Percentiles rank a stretch among this genome's conserved stretches.
phyloP scores from a whole-genome alignment of 2,113 vertebrate species.

The Rattus rattus region DNA sequence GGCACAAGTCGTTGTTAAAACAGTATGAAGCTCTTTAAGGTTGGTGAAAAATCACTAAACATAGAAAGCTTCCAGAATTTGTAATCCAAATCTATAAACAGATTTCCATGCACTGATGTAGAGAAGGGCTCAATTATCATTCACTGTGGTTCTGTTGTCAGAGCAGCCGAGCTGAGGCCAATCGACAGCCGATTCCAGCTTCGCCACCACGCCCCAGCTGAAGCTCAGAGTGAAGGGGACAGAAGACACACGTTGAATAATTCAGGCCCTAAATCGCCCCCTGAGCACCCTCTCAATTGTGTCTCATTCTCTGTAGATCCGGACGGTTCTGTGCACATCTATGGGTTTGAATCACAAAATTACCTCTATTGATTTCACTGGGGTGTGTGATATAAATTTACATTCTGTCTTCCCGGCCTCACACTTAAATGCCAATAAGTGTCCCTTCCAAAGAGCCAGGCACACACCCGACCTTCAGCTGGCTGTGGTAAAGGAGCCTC shows the following conservation, averaged over 20 bases:
- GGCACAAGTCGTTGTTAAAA: constrained; percentile 39
- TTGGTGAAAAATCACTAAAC: constrained; percentile 53
- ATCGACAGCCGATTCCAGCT: not conserved
- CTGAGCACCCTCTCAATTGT: not conserved
- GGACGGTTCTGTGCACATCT: not conserved
- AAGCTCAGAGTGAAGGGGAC: constrained; percentile 27
- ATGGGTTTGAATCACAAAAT: constrained; percentile 63
- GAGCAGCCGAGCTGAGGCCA: constrained; percentile 39
- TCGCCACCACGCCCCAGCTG: not conserved
- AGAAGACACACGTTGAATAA: constrained; percentile 25
- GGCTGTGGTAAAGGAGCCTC: not conserved
- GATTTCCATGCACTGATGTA: constrained; percentile 65
- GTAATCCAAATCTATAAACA: constrained; percentile 72
- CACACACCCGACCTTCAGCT: not conserved
- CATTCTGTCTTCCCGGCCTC: constrained; percentile 43
- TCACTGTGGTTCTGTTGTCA: constrained; percentile 58
- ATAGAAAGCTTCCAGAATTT: constrained; percentile 72
- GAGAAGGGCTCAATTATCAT: constrained; percentile 59
- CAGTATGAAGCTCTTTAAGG: constrained; percentile 53
- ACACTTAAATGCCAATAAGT: constrained; percentile 36
- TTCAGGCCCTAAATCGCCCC: constrained; percentile 12
- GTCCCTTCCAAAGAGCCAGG: not conserved
- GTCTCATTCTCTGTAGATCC: not conserved
- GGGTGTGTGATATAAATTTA: constrained; percentile 66
- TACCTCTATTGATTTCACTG: constrained; percentile 65